Conservation (phyloP, 2,113 vertebrate species). For the Piaya cayana region DNA sequence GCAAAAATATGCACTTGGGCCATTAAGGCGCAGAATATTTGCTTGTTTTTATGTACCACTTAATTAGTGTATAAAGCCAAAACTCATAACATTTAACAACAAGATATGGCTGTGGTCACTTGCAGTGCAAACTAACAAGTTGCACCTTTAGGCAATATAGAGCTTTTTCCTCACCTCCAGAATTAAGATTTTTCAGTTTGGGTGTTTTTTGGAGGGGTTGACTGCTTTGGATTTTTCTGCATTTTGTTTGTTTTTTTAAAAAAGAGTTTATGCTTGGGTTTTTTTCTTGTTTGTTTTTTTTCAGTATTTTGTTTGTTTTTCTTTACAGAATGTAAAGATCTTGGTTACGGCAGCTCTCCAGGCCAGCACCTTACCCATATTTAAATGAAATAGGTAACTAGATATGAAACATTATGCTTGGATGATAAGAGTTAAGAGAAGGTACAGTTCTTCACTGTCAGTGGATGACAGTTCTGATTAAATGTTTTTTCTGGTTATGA, state of each 20-base stretch:
- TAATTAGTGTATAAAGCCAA: neutral
- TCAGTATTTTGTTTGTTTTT: neutral
- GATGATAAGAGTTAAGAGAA: neutral
- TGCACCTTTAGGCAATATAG: neutral
- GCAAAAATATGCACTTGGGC: neutral
- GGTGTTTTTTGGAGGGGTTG: neutral
- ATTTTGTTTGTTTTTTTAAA: neutral
- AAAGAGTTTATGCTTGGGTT: neutral
- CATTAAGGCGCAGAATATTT: neutral
- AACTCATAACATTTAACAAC: neutral
- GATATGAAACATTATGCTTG: neutral
- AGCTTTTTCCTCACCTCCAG: neutral
- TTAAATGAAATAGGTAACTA: neutral
- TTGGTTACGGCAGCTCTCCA: neutral
- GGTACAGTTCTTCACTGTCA: neutral
- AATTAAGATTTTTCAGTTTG: neutral
- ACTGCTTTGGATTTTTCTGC: neutral
- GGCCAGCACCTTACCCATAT: neutral
- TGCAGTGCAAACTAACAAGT: neutral
- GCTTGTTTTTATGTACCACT: neutral
- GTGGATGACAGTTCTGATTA: conserved; percentile 6
- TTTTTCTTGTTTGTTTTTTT: too few relatives aligned
- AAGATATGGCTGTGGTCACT: neutral
- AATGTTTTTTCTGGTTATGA: conserved; percentile 2
- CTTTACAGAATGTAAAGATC: neutral